Evolutionary conservation across 1,140 invertebrate genomes (phyloP).

Genomic region (Dendroctonus ponderosae): DNA sequence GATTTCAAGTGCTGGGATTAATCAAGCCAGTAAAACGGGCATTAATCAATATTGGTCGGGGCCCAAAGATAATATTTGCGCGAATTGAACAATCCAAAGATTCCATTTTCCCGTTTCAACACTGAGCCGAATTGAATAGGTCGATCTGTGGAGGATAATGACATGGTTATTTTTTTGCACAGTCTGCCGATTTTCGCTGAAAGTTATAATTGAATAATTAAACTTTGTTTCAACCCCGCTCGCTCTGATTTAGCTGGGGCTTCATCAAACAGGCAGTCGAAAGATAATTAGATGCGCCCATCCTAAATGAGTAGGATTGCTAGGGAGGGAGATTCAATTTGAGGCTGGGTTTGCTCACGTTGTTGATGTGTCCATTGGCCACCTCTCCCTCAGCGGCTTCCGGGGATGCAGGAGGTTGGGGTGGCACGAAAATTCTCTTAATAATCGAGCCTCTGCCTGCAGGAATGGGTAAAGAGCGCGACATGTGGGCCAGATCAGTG

Average conservation of each 20-base stretch:
- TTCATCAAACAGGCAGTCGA: background rate
- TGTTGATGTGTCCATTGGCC: constrained; percentile 30
- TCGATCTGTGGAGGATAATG: too few species aligned
- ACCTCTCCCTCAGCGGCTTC: constrained; percentile 40
- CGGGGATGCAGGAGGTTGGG: constrained; percentile 58
- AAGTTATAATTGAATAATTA: constrained; percentile 27
- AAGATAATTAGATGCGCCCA: too few species aligned
- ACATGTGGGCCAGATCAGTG: constrained; percentile 71
- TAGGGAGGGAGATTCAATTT: too few species aligned
- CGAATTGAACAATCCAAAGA: too few species aligned
- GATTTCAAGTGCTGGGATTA: too few species aligned
- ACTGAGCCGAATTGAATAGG: too few species aligned
- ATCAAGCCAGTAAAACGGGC: too few species aligned
- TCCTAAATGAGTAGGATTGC: too few species aligned
- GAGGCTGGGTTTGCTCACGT: constrained; percentile 22
- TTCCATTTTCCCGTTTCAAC: too few species aligned
- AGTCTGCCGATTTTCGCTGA: background rate
- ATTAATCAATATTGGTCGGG: too few species aligned
- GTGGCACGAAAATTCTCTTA: constrained; percentile 64
- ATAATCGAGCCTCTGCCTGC: constrained; percentile 58
- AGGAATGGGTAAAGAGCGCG: constrained; percentile 63
- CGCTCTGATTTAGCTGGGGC: background rate
- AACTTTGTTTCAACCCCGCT: constrained; percentile 17
- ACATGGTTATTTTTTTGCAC: background rate
- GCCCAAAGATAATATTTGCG: too few species aligned